Percentiles rank a stretch among this genome's conserved stretches.
Conservation (phyloP, 2,888 invertebrate genomes). For the Augiades crinisus region DNA sequence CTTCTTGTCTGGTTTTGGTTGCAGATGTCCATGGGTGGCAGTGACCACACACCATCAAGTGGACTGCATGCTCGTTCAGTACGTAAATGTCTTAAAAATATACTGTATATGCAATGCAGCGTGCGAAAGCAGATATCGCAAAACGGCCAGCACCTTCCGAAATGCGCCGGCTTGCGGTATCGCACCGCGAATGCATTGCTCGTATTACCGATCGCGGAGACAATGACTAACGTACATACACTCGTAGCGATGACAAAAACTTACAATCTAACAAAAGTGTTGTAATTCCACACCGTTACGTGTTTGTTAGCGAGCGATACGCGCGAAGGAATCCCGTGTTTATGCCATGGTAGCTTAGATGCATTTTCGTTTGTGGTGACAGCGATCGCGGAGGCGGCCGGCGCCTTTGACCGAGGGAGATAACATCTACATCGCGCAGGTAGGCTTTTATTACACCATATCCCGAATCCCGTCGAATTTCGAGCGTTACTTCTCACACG, state of each 20-base stretch:
- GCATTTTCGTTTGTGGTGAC: conserved; percentile 32
- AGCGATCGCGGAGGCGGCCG: conserved; percentile 49
- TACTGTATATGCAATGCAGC: no score
- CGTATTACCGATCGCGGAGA: conserved; percentile 19
- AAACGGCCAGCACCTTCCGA: conserved; percentile 14
- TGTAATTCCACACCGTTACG: conserved; percentile 76
- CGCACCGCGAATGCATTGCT: conserved; percentile 24
- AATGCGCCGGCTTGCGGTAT: conserved; percentile 23
- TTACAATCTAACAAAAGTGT: conserved; percentile 74
- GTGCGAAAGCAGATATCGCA: neutral
- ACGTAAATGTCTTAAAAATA: no score
- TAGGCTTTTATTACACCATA: conserved; percentile 68
- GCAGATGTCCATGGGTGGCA: no score
- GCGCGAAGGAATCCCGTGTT: conserved; percentile 31
- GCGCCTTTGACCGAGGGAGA: conserved; percentile 73
- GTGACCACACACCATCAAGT: no score
- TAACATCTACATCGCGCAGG: conserved; percentile 77
- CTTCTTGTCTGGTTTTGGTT: no score
- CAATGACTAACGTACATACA: conserved; percentile 62
- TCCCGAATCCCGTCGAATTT: conserved; percentile 44
- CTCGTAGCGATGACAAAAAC: conserved; percentile 70
- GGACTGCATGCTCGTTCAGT: no score
- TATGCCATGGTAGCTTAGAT: conserved; percentile 36
- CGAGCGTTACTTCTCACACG: conserved; percentile 62
- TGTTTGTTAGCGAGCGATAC: conserved; percentile 45